Base-by-base conservation (phyloP, 1,140 invertebrate genomes). In the Macrotrachela quadricornifera region DNA sequence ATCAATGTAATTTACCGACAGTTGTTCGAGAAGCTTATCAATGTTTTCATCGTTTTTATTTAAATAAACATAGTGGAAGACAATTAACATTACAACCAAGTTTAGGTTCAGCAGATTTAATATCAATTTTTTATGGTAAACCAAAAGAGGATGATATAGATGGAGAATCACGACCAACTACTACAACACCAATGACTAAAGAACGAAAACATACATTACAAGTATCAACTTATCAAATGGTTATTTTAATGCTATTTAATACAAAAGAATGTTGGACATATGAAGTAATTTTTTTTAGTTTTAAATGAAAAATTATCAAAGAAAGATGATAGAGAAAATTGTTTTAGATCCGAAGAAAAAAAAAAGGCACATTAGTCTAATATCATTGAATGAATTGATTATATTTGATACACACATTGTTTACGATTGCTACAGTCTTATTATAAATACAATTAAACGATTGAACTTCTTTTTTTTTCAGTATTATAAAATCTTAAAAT, bases 191-290 rank as follows among this genome's bases (percentile, higher is more conserved):
- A 13, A 8, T 30, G 8, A 30, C 8, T 30, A 30, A 30, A 30
- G 21, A 30, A 30, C 74, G 86, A 58, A 90, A 90, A 69, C 91
- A 97, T 71, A 96, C 94, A 64, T 82, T 94, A 60, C 82, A 86
- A 70, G 81, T 88, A 21, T 87, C 83, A 56, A 90, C 86, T 13
- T 88, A 88, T 65, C 84, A 96, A 75, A 99, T 99, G 94, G 91
- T 90, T 69, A 82, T 99, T 57, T 75, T 99, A 46, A 83, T 97
- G 79, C 74, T 95, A 1, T 99, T 97, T 70, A 97, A 97, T 66
- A 85, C 84, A 63, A 79, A 82, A 59, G 83, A 67, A 8, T 63
- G 63, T 52, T 69, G 61, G 60, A 69, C 68, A 16, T 71, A 64
- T 56, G 68, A 70, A 30, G 21, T 30, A 30, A 4, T 4, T 4